Evolutionary conservation across 2,888 invertebrate species (phyloP), one percentile per base, ranked within the genome.

Genomic region (Prosapia bicincta): DNA sequence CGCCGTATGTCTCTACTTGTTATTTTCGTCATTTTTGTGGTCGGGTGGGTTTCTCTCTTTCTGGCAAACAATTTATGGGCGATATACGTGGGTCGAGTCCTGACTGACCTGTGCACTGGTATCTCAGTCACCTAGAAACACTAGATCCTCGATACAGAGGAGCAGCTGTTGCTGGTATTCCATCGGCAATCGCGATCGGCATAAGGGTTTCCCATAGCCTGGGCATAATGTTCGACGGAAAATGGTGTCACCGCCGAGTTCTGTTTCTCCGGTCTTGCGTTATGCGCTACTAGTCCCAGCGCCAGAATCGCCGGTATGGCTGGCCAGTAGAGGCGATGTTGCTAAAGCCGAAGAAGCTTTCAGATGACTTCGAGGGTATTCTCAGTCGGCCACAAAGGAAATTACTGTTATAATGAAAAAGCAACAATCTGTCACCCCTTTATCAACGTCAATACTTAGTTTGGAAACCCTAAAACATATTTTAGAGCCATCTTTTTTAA

Each of bases 301-400:
- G 7, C 91, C 90, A 0, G 93, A 93, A 83, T 90, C 91, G 54
- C 92, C 92, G 0, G 87, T 87, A 3, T 93, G 92, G 92, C 82
- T 93, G 38, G 87, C 90, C 5, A 86, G 89, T 1, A 89, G 88
- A 80, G 89, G 88, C 3, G 85, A 87, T 43, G 82, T 86, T 0
- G 87, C 87, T 26, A 88, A 89, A 76, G 92, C 92, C 0, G 85
- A 88, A 5, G 85, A 87, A 72, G 85, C 90, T 0, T 89, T 90
- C 67, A 85, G 86, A 66, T 90, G 89, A 87, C 86, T 90, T 72
- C 85, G 91, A 81, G 91, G 91, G 2, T 84, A 86, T 76, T 84
- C 85, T 0, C 85, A 86, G 13, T 87, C 87, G 74, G 87, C 88
- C 0, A 85, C 85, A 77, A 82, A 83, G 1, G 90, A 90, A 82